phyloP scores from a whole-genome alignment of 1,140 invertebrate species.

The Eubasilissa regina region DNA sequence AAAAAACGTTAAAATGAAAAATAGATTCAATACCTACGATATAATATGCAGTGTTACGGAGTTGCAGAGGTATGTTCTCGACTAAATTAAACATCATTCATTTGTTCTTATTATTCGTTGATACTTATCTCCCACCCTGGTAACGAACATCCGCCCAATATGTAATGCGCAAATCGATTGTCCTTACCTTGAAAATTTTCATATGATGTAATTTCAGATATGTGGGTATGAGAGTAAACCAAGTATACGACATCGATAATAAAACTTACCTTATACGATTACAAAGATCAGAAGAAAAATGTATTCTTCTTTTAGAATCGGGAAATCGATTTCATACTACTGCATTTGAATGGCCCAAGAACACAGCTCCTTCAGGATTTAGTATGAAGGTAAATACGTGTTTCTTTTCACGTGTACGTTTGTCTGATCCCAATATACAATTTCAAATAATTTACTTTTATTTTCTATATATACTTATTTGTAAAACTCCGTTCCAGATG shows the following conservation, averaged over 20 bases:
- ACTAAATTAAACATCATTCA: neutral
- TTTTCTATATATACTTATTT: conserved; percentile 47
- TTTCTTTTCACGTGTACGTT: too few relatives aligned
- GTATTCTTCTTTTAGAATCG: conserved; percentile 93
- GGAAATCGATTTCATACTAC: conserved; percentile 95
- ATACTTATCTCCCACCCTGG: conserved; percentile 10
- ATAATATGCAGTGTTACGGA: conserved; percentile 89
- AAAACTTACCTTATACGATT: conserved; percentile 97
- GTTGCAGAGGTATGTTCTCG: conserved; percentile 81
- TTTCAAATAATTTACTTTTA: neutral
- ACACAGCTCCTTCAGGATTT: conserved; percentile 94
- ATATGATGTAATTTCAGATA: conserved; percentile 74
- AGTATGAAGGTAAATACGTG: conserved; percentile 90
- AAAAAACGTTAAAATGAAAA: conserved; percentile 83
- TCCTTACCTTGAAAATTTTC: conserved; percentile 23
- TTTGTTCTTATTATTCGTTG: neutral
- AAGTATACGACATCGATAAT: conserved; percentile 98
- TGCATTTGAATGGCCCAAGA: conserved; percentile 98
- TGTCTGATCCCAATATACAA: too few relatives aligned
- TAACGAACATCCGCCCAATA: conserved; percentile 37
- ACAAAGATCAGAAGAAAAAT: conserved; percentile 87
- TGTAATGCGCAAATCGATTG: conserved; percentile 39
- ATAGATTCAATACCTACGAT: conserved; percentile 92
- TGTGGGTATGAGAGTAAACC: conserved; percentile 93
- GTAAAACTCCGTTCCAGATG: conserved; percentile 76